Evolutionary conservation across 1,140 invertebrate genomes (phyloP), one percentile per base, ranked within the genome.

Genomic region (Tribolium madens): DNA sequence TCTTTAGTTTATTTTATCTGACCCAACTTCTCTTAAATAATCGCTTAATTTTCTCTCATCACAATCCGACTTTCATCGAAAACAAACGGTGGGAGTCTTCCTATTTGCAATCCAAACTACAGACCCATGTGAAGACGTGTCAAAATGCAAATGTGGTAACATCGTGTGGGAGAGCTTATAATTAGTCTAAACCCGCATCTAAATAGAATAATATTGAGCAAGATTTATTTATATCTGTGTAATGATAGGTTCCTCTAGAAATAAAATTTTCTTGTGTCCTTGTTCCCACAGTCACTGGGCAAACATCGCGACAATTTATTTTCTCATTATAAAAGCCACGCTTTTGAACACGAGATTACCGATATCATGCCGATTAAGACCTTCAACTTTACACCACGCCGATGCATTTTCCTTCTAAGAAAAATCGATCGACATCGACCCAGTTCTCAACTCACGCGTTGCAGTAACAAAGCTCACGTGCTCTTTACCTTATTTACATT

Each of bases 401-500:
- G 33, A 12, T 71, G 14, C 47, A 26, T 69, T 14, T 69, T 18
- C n/a, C 10, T 15, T 5, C n/a, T 42, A 47, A 15, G 15, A 72
- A 72, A 72, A 52, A 12, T 9, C n/a, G 50, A 72, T 52, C 36
- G 47, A 47, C 42, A 72, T 50, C 50, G 75, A 76, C 75, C 75
- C 64, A 70, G 46, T 72, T 72, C 50, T 52, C 70, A 33, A 14
- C 26, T 72, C 70, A 72, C 70, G 70, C 50, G 70, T n/a, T 46
- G 12, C 46, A 31, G 9, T 13, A 48, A 72, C 50, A 52, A 50
- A 14, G 36, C 47, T 76, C 75, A 76, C 75, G 75, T 76, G 75
- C 50, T 68, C 60, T 46, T 26, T 68, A 75, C 18, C 73, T 75
- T 64, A 75, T 75, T 75, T 75, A 75, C 73, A 75, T 75, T 75